These are phyloP conservation scores for Nematostella vectensis DNA, from an alignment of 92 coral and sea anemone genomes.

Conservation along the genomic window DNA sequence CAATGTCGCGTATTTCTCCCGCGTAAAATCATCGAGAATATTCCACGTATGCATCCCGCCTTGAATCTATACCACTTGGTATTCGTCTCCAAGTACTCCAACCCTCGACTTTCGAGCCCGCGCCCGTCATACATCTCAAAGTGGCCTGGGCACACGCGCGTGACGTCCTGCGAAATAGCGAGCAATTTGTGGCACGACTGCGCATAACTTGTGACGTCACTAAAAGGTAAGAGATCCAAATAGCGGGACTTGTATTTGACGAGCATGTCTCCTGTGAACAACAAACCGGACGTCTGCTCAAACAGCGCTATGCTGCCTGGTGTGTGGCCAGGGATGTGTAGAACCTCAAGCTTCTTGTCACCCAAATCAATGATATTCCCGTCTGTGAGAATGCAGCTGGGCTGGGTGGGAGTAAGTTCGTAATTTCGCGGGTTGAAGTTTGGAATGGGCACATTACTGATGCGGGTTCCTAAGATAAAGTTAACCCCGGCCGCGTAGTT, in stretches of 20 bases:
- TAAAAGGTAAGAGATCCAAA: constrained; percentile 62
- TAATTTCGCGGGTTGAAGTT: constrained; percentile 46
- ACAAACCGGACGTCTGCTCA: constrained; percentile 38
- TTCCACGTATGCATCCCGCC: constrained; percentile 25
- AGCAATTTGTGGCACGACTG: constrained; percentile 46
- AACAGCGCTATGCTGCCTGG: constrained; percentile 61
- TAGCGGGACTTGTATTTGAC: constrained; percentile 40
- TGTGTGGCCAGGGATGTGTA: constrained; percentile 74
- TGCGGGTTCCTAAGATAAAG: constrained; percentile 22
- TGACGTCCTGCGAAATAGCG: constrained; percentile 37
- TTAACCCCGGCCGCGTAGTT: constrained; percentile 49
- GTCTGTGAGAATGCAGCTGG: constrained; percentile 36
- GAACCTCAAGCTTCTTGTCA: constrained; percentile 41
- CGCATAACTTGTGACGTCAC: constrained; percentile 39
- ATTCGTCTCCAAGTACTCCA: constrained; percentile 42
- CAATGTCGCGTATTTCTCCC: constrained; percentile 43
- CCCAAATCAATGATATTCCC: constrained; percentile 65
- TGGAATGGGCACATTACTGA: constrained; percentile 33
- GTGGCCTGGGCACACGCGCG: constrained; percentile 60
- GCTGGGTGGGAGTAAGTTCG: constrained; percentile 46
- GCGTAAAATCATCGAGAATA: constrained; percentile 33
- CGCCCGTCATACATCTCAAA: constrained; percentile 37
- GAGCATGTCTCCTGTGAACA: constrained; percentile 57
- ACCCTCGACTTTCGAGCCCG: constrained; percentile 26
- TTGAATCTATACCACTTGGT: constrained; percentile 32